phyloP scores from a whole-genome alignment of 2,888 invertebrate genomes.

The Stenodema calcarata region DNA sequence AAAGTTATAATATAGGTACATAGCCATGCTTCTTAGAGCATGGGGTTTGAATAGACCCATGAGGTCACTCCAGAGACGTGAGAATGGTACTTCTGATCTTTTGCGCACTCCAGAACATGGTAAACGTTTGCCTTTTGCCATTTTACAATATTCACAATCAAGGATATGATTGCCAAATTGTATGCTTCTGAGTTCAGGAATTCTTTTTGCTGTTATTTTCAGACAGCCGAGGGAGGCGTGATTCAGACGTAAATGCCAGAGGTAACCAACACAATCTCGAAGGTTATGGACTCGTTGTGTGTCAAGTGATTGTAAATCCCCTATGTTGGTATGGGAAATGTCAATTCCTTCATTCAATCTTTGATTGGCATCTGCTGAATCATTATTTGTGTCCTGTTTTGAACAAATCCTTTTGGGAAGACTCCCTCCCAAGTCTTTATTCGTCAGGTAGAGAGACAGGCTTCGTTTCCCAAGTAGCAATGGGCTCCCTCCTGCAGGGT shows the following conservation, averaged over 20 bases:
- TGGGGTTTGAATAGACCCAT: constrained; percentile 18
- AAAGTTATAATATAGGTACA: constrained; percentile 1
- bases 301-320: no score
- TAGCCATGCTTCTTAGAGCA: no score
- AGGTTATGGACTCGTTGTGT: neutral
- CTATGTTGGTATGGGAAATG: no score
- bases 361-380: no score
- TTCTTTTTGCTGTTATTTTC: neutral
- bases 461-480: no score
- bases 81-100: neutral
- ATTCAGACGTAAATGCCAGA: neutral
- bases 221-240: neutral
- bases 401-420: no score
- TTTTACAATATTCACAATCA: neutral
- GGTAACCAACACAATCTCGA: neutral
- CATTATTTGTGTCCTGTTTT: no score
- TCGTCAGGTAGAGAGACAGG: no score
- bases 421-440: no score
- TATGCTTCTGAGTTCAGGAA: neutral
- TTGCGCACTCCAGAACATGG: neutral
- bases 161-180: neutral
- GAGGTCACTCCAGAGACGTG: neutral
- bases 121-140: neutral
- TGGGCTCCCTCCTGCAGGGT: no score
- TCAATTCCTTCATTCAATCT: no score